A percentile compares a stretch with the other conserved stretches of the same genome.
These are phyloP conservation scores for Symphodus melops DNA, from an alignment of 2,113 vertebrate genomes.

Conservation along the genomic window DNA sequence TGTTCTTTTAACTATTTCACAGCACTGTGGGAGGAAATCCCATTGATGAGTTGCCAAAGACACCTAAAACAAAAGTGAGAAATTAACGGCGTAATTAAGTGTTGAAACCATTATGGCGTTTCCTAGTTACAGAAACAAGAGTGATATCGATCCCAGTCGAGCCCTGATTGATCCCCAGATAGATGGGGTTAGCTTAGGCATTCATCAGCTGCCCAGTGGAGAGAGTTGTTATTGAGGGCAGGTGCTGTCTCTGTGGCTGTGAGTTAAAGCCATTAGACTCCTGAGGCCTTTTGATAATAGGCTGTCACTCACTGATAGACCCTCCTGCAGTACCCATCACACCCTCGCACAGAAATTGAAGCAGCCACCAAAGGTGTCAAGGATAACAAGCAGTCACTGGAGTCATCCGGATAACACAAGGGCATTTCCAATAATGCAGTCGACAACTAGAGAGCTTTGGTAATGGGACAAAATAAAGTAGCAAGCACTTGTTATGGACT, in stretches of 20 bases:
- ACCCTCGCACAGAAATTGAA: conserved; percentile 70
- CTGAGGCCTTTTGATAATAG: conserved; percentile 82
- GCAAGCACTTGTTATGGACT: conserved; percentile 41
- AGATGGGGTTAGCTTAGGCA: conserved; percentile 81
- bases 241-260: conserved; percentile 76
- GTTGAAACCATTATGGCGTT: conserved; percentile 80
- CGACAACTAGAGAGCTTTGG: conserved; percentile 39
- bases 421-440: conserved; percentile 43
- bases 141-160: conserved; percentile 80
- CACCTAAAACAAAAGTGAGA: conserved; percentile 78
- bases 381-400: conserved; percentile 69
- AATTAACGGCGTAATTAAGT: conserved; percentile 85
- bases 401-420: conserved; percentile 62
- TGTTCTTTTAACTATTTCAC: conserved; percentile 10
- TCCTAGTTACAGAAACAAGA: conserved; percentile 85
- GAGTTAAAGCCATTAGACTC: conserved; percentile 84
- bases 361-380: conserved; percentile 67
- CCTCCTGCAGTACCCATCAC: conserved; percentile 65
- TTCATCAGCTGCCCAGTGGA: conserved; percentile 80
- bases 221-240: conserved; percentile 82
- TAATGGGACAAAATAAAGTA: conserved; percentile 37
- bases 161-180: conserved; percentile 84
- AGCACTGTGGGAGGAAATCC: conserved; percentile 16
- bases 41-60: conserved; percentile 54
- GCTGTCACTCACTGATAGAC: conserved; percentile 80